A percentile compares a stretch with the other conserved stretches of the same genome.
These are phyloP conservation scores for Picus viridis DNA, from an alignment of 2,797 vertebrate species.

Conservation along the genomic window DNA sequence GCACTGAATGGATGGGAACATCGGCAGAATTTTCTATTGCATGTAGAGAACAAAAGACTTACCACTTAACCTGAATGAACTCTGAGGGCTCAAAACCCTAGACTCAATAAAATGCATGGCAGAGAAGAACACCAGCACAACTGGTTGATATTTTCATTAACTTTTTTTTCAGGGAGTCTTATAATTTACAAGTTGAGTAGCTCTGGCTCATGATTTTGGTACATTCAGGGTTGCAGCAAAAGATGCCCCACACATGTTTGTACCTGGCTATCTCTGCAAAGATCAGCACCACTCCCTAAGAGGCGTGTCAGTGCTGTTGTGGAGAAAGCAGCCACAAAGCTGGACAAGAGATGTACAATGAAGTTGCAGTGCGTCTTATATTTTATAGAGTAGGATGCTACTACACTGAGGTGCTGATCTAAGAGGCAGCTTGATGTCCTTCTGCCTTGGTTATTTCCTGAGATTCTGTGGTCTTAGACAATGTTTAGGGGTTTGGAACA, in stretches of 20 bases:
- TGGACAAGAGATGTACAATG: neutral
- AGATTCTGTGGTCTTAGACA: neutral
- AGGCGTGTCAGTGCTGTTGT: neutral
- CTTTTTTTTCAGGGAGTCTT: neutral
- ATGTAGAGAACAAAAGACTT: conserved; percentile 3
- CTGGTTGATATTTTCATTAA: neutral
- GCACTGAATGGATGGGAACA: neutral
- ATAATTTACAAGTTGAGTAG: neutral
- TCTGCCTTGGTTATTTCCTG: neutral
- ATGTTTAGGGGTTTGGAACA: no score
- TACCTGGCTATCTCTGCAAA: neutral
- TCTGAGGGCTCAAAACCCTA: neutral
- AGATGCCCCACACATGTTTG: neutral
- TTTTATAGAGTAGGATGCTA: neutral
- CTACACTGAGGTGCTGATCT: neutral
- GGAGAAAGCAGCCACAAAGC: neutral
- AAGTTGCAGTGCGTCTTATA: neutral
- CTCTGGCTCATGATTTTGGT: neutral
- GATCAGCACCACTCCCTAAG: neutral
- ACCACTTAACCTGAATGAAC: conserved; percentile 1
- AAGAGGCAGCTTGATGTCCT: neutral
- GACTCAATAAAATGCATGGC: neutral
- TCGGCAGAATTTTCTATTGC: neutral
- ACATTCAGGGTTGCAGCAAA: neutral
- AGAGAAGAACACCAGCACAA: neutral